Evolutionary conservation across 2,113 vertebrate genomes (phyloP).

Genomic region (Pseudopodoces humilis): DNA sequence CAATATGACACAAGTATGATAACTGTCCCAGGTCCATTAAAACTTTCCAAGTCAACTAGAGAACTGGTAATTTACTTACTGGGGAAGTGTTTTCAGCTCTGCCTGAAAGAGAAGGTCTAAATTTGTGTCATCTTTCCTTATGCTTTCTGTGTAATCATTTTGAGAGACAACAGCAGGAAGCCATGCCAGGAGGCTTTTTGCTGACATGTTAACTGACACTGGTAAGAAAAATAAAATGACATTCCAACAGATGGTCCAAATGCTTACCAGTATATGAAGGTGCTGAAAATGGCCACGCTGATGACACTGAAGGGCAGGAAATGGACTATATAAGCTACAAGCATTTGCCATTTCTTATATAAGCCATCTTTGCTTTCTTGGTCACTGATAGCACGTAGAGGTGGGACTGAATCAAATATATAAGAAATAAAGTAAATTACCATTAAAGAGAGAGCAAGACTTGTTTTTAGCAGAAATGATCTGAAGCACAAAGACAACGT

Average conservation of each 20-base stretch:
- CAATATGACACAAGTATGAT: not conserved
- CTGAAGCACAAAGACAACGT: not conserved
- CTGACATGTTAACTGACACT: not conserved
- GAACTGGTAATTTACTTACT: not conserved
- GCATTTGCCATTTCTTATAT: conserved; percentile 95
- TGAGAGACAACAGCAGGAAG: not conserved
- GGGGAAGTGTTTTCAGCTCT: not conserved
- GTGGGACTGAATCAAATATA: conserved; percentile 75
- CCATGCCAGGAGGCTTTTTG: not conserved
- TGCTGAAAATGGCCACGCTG: conserved; percentile 82
- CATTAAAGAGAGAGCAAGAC: not conserved
- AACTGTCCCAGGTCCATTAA: not conserved
- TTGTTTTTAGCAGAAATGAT: not conserved
- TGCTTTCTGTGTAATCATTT: not conserved
- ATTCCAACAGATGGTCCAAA: not conserved
- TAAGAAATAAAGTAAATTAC: not conserved
- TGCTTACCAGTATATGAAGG: conserved; percentile 91
- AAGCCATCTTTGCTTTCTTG: conserved; percentile 94
- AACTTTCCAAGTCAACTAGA: not conserved
- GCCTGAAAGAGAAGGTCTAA: not conserved
- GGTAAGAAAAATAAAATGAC: not conserved
- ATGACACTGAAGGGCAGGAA: conserved; percentile 90
- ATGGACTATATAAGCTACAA: conserved; percentile 90
- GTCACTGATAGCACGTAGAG: conserved; percentile 87
- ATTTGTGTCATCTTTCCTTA: not conserved